phyloP scores from a whole-genome alignment of 2,113 vertebrate species.

The Sinosuthora webbiana region DNA sequence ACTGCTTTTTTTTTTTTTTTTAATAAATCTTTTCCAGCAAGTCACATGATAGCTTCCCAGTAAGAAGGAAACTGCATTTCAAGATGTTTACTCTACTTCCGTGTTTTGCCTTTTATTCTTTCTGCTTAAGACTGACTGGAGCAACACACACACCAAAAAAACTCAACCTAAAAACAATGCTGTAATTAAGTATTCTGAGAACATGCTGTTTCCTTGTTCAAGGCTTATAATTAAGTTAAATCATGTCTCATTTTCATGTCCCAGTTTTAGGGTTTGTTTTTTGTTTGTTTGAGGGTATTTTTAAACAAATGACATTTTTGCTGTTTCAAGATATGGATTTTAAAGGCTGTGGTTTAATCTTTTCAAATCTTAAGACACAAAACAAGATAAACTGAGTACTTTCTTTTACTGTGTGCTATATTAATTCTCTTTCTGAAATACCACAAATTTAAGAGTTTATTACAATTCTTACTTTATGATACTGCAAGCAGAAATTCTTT shows the following conservation, averaged over 20 bases:
- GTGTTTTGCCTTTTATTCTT: constrained; percentile 23
- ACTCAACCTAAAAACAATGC: constrained; percentile 24
- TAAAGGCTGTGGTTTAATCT: not conserved
- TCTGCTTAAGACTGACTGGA: not conserved
- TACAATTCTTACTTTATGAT: not conserved
- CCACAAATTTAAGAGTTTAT: not conserved
- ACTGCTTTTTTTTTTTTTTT: not conserved
- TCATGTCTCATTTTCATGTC: constrained; percentile 39
- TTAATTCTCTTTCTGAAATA: not conserved
- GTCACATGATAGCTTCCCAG: constrained; percentile 22
- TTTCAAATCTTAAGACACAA: not conserved
- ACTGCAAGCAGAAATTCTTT: not conserved
- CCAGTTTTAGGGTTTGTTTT: not conserved
- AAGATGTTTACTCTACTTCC: constrained; percentile 54
- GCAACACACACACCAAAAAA: not conserved
- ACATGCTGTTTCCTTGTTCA: constrained; percentile 28
- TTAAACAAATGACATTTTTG: not conserved
- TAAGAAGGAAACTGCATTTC: constrained; percentile 48
- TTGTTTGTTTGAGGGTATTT: constrained; percentile 29
- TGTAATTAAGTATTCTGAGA: constrained; percentile 60
- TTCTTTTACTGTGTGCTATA: not conserved
- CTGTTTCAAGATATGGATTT: not conserved
- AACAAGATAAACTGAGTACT: not conserved
- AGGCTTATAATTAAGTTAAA: constrained; percentile 61
- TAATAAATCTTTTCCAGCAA: not conserved